Evolutionary conservation across 2,888 invertebrate species (phyloP).

Genomic region (Epiblema foenella): DNA sequence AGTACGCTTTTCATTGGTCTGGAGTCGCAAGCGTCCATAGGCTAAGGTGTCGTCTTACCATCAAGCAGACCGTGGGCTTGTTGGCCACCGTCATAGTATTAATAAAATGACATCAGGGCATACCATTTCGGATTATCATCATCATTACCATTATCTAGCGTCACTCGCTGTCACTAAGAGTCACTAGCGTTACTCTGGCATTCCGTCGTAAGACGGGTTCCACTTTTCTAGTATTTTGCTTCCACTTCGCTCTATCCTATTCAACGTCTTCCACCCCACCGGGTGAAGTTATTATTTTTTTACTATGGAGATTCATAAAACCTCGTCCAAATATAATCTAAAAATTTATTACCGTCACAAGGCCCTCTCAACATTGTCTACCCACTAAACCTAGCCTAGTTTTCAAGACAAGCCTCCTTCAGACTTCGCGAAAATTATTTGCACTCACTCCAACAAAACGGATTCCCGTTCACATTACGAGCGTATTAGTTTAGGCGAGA

Average conservation of each 20-base stretch:
- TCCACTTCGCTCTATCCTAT: neutral
- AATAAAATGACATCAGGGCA: no score
- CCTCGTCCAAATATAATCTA: conserved; percentile 1
- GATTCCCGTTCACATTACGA: conserved; percentile 24
- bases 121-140: neutral
- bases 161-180: no score
- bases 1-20: no score
- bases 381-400: conserved; percentile 20
- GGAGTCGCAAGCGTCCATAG: no score
- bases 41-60: no score
- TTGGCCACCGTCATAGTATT: no score
- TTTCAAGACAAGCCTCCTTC: conserved; percentile 19
- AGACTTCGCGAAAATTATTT: conserved; percentile 30
- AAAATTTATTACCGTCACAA: conserved; percentile 19
- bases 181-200: no score
- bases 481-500: conserved; percentile 33
- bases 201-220: no score
- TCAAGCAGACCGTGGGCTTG: no score
- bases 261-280: neutral
- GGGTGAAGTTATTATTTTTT: no score
- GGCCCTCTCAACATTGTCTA: conserved; percentile 10
- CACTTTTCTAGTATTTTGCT: neutral
- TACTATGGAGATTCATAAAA: neutral
- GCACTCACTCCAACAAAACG: conserved; percentile 32
- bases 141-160: no score